Evolutionary conservation across 2,888 invertebrate genomes (phyloP), one percentile per base, ranked within the genome.

Genomic region (Ferrisia virgata): DNA sequence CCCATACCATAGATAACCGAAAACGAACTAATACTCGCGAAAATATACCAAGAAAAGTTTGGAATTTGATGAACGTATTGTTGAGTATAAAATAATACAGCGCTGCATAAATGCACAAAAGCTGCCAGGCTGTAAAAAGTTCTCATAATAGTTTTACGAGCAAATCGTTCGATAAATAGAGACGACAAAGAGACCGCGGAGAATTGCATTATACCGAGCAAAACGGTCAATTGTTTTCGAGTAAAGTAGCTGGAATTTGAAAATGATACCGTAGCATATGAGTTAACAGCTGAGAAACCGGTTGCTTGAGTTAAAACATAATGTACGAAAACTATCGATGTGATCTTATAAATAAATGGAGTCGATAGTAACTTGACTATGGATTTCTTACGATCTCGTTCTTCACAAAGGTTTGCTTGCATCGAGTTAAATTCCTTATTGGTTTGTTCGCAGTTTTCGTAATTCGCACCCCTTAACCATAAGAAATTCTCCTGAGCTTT

Each of bases 401-500:
- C 72, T 36, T 36, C 18, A 2, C 25, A 13, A 36, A 76, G 33
- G 11, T 76, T 76, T 25, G 31, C 33, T 72, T 36, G 15, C 18
- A 76, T 76, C 0, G n/a, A n/a, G n/a, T 22, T 2, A 18, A 76
- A 76, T 76, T 76, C 72, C n/a, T n/a, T n/a, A n/a, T n/a, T n/a
- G n/a, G n/a, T n/a, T n/a, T 18, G 2, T 13, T 36, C 18, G 72
- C 9, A 76, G 8, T 72, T 33, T 11, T 36, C 31, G 47, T 79
- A 15, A 13, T 28, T 8, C 28, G 22, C 15, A 15, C 82, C 69
- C 33, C 28, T 53, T 40, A 82, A 64, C 18, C 25, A 47, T 0
- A 69, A 1, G 39, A 82, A 69, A 36, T 39, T 53, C 13, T 79
- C 79, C 18, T 58, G 53, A 0, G 86, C 85, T 84, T 82, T 31